These are phyloP conservation scores for Leuctra nigra DNA, from an alignment of 2,888 invertebrate genomes.

Conservation along the genomic window DNA sequence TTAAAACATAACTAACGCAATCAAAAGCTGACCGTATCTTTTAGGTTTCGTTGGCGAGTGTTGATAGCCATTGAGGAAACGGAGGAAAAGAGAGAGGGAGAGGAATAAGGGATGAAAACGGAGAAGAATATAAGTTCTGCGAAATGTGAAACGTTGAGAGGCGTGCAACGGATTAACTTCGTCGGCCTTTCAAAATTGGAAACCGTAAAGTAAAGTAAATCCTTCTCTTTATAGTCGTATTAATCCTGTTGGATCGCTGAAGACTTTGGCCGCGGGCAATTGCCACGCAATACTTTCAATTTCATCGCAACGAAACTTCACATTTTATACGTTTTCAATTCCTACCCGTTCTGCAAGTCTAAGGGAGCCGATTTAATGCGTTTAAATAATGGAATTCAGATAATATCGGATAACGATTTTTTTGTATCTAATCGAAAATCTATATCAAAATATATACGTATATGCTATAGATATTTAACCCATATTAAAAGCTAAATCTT, in stretches of 20 bases:
- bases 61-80: background rate
- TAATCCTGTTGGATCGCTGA: slow-evolving; percentile 11
- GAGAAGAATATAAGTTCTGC: background rate
- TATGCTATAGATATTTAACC: background rate
- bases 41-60: too few relatives aligned
- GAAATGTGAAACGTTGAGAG: slow-evolving; percentile 13
- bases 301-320: slow-evolving; percentile 8
- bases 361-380: slow-evolving; percentile 5
- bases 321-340: slow-evolving; percentile 12
- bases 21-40: too few relatives aligned
- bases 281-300: slow-evolving; percentile 12
- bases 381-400: slow-evolving; percentile 17
- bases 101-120: background rate
- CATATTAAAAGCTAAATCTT: background rate
- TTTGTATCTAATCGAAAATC: slow-evolving; percentile 25
- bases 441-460: slow-evolving; percentile 18
- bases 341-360: background rate
- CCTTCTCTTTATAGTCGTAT: slow-evolving; percentile 15
- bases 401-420: slow-evolving; percentile 11
- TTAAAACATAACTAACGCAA: too few relatives aligned
- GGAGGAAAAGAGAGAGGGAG: background rate
- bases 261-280: slow-evolving; percentile 8
- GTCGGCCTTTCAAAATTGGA: slow-evolving; percentile 15
- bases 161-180: slow-evolving; percentile 7
- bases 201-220: slow-evolving; percentile 17